phyloP scores from a whole-genome alignment of 2,113 vertebrate species.

The Cryptotis parvus region DNA sequence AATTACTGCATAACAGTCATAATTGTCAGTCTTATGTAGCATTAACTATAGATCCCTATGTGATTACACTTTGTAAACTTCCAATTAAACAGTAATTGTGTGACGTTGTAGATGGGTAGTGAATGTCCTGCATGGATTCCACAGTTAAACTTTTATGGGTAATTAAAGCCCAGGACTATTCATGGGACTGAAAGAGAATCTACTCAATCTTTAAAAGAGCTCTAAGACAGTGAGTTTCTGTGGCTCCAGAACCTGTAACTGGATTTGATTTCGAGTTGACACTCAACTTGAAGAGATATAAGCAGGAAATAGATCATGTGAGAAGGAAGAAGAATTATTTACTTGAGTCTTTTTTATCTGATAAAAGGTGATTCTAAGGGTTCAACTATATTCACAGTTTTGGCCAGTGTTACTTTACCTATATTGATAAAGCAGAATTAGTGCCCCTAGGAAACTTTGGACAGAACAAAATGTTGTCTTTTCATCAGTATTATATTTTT shows the following conservation, averaged over 20 bases:
- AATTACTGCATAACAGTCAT: too few relatives aligned
- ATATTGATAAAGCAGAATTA: neutral
- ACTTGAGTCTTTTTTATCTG: neutral
- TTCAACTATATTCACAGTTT: neutral
- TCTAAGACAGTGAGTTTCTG: neutral
- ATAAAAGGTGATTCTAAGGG: neutral
- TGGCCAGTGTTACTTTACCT: neutral
- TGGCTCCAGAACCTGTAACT: neutral
- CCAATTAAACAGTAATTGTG: neutral
- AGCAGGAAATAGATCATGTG: neutral
- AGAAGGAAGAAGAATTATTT: neutral
- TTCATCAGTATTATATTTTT: neutral
- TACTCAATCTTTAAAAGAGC: neutral
- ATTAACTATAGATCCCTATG: neutral
- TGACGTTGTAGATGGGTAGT: neutral
- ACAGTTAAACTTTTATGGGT: neutral
- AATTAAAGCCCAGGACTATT: neutral
- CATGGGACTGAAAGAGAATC: neutral
- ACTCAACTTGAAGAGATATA: conserved; percentile 9
- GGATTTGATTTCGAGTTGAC: conserved; percentile 42
- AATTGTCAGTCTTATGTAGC: conserved; percentile 1
- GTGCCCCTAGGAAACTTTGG: neutral
- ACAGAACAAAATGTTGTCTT: neutral
- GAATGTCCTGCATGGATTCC: neutral
- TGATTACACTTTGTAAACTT: conserved; percentile 34